phyloP scores from a whole-genome alignment of 2,888 invertebrate species.

The Notodonta dromedarius region DNA sequence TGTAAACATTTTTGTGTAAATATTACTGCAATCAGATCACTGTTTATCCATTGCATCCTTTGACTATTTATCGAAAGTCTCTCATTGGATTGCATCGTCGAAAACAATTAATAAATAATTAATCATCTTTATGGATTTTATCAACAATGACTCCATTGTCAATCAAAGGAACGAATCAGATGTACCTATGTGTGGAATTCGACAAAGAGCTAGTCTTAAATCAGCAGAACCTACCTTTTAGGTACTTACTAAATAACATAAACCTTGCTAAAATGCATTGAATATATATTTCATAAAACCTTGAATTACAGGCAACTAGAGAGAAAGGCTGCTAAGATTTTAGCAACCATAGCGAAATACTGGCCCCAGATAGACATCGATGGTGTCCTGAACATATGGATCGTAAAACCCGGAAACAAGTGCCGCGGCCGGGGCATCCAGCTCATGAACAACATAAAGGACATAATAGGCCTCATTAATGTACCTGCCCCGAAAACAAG shows the following conservation, averaged over 20 bases:
- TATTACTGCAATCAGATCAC: conserved; percentile 39
- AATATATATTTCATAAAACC: background rate
- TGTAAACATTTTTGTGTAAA: conserved; percentile 34
- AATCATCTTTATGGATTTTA: conserved; percentile 20
- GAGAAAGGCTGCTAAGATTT: conserved; percentile 83
- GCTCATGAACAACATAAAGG: conserved; percentile 93
- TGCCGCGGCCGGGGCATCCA: conserved; percentile 96
- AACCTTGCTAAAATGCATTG: no score
- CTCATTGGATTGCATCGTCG: conserved; percentile 4
- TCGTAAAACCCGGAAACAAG: conserved; percentile 97
- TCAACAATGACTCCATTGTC: conserved; percentile 20
- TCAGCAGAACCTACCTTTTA: no score
- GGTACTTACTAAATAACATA: no score
- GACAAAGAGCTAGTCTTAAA: no score
- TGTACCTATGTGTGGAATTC: no score
- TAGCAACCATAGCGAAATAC: conserved; percentile 87
- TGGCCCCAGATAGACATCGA: conserved; percentile 95
- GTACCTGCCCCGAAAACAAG: conserved; percentile 88
- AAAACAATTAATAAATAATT: conserved; percentile 34
- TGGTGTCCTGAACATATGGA: conserved; percentile 96
- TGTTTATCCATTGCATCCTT: conserved; percentile 32
- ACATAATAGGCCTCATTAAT: conserved; percentile 90
- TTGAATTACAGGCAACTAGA: conserved; percentile 69
- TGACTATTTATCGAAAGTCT: no score
- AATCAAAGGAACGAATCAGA: no score